Evolutionary conservation across 1,140 invertebrate species (phyloP), one percentile per base, ranked within the genome.

Genomic region (Pteromalus puparum): DNA sequence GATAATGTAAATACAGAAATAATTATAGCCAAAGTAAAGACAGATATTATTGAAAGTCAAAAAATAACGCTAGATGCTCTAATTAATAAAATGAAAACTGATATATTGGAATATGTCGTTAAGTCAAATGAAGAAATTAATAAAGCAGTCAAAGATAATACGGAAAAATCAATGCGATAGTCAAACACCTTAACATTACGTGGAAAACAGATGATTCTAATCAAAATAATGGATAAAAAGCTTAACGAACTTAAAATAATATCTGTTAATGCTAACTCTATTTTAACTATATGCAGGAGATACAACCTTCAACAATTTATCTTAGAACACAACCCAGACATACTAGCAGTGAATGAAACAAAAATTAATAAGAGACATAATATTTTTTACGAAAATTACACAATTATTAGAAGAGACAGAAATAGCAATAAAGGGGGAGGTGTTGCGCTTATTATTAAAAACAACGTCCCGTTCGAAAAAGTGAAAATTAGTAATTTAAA

Each of bases 211-310:
- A n/a, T n/a, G n/a, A n/a, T n/a, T n/a, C n/a, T n/a, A 5, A 30
- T 30, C 30, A 30, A 30, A n/a, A n/a, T n/a, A 30, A 30, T 30
- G 30, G 26, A n/a, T 18, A 67, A 42, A 4, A 65, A 76, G 30
- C 30, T 30, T 18, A 30, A 77, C 5, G 13, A 42, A 77, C 5
- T 13, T 1, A 77, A 77, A 48, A 82, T 87, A 15, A 83, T 86
- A 15, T 82, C 78, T 0, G 82, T 87, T n/a, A 87, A 88, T 30
- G 82, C 85, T 46, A 87, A 88, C 61, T 88, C 87, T 1, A 77
- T 88, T 12, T 13, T 72, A 74, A 82, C 30, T 42, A 48, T 38
- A n/a, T n/a, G n/a, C n/a, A 84, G 38, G 34, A 74, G 87, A 72
- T 83, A 53, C 15, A 76, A 83, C 15, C 42, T 86, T 0, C 9